Conservation (phyloP, 2,797 vertebrate species). For the Vespertilio murinus region DNA sequence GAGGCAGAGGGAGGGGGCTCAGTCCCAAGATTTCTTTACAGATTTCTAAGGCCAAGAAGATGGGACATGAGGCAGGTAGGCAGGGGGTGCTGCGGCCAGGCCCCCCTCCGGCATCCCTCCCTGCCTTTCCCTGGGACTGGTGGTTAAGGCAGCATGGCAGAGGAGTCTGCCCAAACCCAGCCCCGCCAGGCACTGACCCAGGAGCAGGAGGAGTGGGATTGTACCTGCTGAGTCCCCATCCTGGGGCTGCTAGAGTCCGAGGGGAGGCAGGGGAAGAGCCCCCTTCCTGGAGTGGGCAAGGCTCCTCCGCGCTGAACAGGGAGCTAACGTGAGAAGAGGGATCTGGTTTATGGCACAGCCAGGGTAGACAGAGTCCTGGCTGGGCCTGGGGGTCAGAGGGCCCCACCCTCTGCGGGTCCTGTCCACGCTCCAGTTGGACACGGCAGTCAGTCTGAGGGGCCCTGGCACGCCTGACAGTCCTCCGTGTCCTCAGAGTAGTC, state of each 20-base stretch:
- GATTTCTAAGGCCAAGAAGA: neutral
- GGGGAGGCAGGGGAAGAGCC: neutral
- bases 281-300: neutral
- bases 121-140: neutral
- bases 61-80: neutral
- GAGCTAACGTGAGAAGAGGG: neutral
- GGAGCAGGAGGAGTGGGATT: neutral
- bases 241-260: neutral
- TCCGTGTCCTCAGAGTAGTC: conserved; percentile 88
- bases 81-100: neutral
- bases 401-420: neutral
- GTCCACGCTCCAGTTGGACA: neutral
- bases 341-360: neutral
- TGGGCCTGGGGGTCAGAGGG: neutral
- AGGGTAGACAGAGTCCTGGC: neutral
- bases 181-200: neutral
- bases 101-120: neutral
- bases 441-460: conserved; percentile 81
- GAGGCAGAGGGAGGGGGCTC: neutral
- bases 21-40: neutral
- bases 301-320: neutral
- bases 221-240: neutral
- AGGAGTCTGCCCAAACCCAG: neutral
- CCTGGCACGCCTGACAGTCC: conserved; percentile 85
- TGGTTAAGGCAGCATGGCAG: neutral